Conservation (phyloP, 2,797 vertebrate genomes). For the Geotrypetes seraphini region DNA sequence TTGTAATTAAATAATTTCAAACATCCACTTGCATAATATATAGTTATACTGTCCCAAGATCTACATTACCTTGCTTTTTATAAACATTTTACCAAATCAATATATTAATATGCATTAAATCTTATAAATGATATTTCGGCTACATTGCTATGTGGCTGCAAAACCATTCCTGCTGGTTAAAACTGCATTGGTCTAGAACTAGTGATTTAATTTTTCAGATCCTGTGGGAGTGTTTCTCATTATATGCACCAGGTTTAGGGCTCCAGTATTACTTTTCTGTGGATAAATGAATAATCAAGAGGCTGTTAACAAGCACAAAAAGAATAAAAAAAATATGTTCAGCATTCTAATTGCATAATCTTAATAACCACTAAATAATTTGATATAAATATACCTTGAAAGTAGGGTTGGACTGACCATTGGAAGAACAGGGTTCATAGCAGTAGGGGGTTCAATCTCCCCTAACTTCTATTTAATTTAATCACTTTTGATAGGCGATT, state of each 20-base stretch:
- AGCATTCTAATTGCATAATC: too few relatives aligned
- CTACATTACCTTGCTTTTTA: constrained; percentile 10
- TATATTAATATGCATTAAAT: constrained; percentile 9
- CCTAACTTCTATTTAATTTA: too few relatives aligned
- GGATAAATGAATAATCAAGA: constrained; percentile 8
- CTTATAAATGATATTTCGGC: not conserved
- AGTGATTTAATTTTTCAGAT: constrained; percentile 8
- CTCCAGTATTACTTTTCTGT: constrained; percentile 5
- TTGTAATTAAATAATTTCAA: not conserved
- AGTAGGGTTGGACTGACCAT: too few relatives aligned
- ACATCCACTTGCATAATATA: not conserved
- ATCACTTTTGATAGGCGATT: too few relatives aligned
- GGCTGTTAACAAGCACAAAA: constrained; percentile 1
- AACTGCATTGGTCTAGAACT: constrained; percentile 5
- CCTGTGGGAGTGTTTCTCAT: not conserved
- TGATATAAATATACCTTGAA: too few relatives aligned
- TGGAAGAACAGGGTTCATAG: too few relatives aligned
- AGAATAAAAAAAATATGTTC: not conserved
- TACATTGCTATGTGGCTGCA: not conserved
- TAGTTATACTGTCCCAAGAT: not conserved
- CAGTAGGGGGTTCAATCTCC: too few relatives aligned
- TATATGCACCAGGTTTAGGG: constrained; percentile 1
- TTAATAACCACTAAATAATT: too few relatives aligned
- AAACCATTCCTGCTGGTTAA: constrained; percentile 4
- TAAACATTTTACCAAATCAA: constrained; percentile 11